A percentile compares a stretch with the other conserved stretches of the same genome.
phyloP scores from a whole-genome alignment of 1,140 invertebrate genomes.

The Drosophila obscura region DNA sequence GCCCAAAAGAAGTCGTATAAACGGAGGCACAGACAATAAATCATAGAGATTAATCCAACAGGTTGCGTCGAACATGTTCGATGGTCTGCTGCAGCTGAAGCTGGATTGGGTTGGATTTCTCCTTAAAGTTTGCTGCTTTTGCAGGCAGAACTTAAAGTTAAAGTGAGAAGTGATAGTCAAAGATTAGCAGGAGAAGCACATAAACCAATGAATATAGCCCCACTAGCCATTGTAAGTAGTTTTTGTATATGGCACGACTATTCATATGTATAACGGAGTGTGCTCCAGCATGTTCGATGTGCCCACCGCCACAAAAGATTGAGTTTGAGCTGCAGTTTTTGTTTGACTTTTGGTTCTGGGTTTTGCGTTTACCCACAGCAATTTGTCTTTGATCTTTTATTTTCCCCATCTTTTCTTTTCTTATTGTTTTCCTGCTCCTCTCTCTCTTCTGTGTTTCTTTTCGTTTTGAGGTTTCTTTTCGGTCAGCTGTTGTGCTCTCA shows the following conservation, averaged over 20 bases:
- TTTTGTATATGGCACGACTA: not conserved
- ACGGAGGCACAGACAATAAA: constrained; percentile 5
- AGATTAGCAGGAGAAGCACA: too few species aligned
- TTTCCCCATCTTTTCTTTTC: not conserved
- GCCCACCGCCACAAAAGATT: constrained; percentile 6
- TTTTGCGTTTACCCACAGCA: constrained; percentile 41
- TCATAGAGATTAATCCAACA: constrained; percentile 16
- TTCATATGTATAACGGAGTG: not conserved
- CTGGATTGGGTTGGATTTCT: too few species aligned
- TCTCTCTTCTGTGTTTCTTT: not conserved
- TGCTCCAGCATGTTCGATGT: constrained; percentile 27
- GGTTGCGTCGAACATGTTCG: constrained; percentile 49
- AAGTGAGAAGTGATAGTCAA: not conserved
- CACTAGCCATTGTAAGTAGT: too few species aligned
- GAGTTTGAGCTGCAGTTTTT: constrained; percentile 23
- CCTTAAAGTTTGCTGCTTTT: not conserved
- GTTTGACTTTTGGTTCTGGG: constrained; percentile 34
- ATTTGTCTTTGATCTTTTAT: constrained; percentile 47
- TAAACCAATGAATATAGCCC: too few species aligned
- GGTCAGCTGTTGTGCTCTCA: constrained; percentile 53
- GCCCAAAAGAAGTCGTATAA: not conserved
- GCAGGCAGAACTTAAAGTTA: not conserved
- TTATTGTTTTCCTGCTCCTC: constrained; percentile 19
- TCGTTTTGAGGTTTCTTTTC: constrained; percentile 30
- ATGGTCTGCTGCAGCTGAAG: not conserved